A percentile compares a stretch with the other conserved stretches of the same genome.
Evolutionary conservation across 2,113 vertebrate species (phyloP).

Genomic region (Colius striatus): DNA sequence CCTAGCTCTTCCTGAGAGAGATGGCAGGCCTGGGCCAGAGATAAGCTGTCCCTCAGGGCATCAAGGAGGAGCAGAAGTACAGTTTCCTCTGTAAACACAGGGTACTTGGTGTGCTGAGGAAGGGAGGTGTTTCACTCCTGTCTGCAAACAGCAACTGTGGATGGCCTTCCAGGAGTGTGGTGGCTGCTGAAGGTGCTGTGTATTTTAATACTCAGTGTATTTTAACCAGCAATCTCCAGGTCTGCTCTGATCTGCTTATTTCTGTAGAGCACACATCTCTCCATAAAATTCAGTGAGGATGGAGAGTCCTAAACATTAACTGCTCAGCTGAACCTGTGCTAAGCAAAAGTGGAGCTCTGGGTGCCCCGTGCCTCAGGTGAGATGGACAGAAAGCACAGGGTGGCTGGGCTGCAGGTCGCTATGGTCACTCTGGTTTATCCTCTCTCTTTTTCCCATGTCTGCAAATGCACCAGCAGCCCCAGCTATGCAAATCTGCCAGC

Average conservation of each 20-base stretch:
- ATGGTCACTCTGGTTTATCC: background rate
- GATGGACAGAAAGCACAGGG: background rate
- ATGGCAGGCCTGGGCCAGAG: background rate
- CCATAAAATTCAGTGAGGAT: background rate
- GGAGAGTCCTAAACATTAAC: background rate
- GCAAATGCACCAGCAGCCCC: background rate
- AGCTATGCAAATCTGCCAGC: background rate
- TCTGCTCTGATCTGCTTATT: background rate
- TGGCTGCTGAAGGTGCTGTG: background rate
- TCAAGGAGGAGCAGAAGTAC: background rate
- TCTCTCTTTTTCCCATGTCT: background rate
- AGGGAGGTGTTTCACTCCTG: background rate
- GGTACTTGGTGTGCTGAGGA: background rate
- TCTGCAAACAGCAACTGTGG: background rate
- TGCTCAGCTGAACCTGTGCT: background rate
- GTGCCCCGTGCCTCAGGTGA: background rate
- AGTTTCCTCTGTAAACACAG: background rate
- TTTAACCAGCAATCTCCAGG: background rate
- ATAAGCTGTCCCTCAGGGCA: background rate
- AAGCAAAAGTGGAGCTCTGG: background rate
- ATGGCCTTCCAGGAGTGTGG: background rate
- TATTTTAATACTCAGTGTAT: background rate
- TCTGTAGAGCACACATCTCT: background rate
- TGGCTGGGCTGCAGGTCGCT: background rate
- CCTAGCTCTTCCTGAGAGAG: background rate